Base-by-base conservation (phyloP, 2,113 vertebrate species). In the Xyrauchen texanus region DNA sequence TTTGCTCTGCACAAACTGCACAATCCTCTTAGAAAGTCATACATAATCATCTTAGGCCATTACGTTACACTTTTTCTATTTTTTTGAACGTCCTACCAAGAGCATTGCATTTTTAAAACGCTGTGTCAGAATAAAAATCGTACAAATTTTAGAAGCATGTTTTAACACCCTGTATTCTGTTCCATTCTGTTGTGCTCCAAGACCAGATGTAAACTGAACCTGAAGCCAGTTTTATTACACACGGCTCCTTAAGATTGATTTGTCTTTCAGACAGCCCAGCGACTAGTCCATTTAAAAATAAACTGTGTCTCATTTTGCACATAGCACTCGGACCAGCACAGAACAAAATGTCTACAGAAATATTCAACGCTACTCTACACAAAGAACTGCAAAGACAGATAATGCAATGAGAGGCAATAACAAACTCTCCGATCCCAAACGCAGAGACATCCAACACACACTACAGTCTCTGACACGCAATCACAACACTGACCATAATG, bases 321-420 rank as follows among this genome's bases (percentile, higher is more conserved):
- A 15, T n/a, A 58, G 13, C n/a, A 15, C 13, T n/a, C 15, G 7
- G 9, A 21, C 34, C 11, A 70, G 21, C 10, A 7, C 5, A 55
- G 15, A 55, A 55, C 21, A 55, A 53, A 12, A 21, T 10, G 46
- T 34, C 72, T 34, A 61, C 15, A 7, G 3, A 13, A 42, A 42
- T 15, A 0, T 47, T 74, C 60, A 2, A 74, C 8, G 46, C 10
- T 62, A 5, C 11, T n/a, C 71, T 62, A 5, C 11, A 42, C 71
- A 16, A 3, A 5, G 46, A 58, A 6, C 64, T 3, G 12, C 34
- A 42, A 44, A 57, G 45, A 67, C 53, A 45, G 70, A 62, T 46
- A 78, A 42, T 10, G 73, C 69, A 10, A 11, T 63, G 55, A n/a
- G 47, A 63, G 55, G 16, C 68, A 82, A 52, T 66, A 61, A 61